Conservation (phyloP, 1,140 invertebrate species). For the Diorhabda carinulata region DNA sequence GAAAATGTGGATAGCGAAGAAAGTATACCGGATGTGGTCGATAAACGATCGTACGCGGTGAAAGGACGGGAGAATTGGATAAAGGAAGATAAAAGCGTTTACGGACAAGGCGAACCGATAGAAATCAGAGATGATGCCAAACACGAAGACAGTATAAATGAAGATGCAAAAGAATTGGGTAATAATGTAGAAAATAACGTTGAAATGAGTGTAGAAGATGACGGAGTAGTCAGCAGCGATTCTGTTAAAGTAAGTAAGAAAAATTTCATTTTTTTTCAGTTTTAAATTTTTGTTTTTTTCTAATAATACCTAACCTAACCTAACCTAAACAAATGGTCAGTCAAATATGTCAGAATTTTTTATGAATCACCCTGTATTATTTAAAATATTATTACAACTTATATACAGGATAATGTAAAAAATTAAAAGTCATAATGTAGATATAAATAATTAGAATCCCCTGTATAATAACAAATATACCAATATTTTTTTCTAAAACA, state of each 20-base stretch:
- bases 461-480: too few relatives aligned
- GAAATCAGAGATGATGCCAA: neutral
- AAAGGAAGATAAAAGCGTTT: neutral
- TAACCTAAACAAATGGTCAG: neutral
- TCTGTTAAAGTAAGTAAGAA: neutral
- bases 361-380: neutral
- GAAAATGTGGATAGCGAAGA: constrained; percentile 13
- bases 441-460: too few relatives aligned
- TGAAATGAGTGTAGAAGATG: neutral
- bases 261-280: neutral
- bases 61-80: neutral
- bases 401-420: too few relatives aligned
- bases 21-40: neutral
- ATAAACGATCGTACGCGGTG: neutral
- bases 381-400: too few relatives aligned
- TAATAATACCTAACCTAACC: too few relatives aligned
- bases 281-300: neutral
- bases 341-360: neutral
- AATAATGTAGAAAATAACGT: neutral
- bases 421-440: too few relatives aligned
- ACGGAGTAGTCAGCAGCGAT: neutral
- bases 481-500: too few relatives aligned
- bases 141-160: neutral
- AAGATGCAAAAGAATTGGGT: neutral
- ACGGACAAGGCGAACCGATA: neutral